These are phyloP conservation scores for Hofmannophila pseudospretella DNA, from an alignment of 2,888 invertebrate genomes.

Conservation along the genomic window DNA sequence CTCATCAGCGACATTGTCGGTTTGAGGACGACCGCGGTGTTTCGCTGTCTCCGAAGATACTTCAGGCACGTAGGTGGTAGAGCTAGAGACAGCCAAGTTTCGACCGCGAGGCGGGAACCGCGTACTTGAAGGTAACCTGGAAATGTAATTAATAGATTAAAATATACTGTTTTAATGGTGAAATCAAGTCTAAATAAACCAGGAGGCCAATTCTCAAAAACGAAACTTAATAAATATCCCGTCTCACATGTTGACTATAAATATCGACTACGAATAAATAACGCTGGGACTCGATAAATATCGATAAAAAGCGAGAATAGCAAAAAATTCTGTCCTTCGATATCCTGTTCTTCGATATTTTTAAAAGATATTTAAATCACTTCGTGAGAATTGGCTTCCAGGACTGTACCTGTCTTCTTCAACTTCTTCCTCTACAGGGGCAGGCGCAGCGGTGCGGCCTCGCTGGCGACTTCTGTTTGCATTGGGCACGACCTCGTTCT, in stretches of 20 bases:
- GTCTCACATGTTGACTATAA: too few relatives aligned
- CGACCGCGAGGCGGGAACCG: conserved; percentile 87
- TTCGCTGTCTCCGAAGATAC: conserved; percentile 61
- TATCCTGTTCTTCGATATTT: too few relatives aligned
- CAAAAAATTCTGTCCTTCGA: too few relatives aligned
- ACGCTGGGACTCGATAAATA: too few relatives aligned
- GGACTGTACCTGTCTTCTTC: conserved; percentile 74
- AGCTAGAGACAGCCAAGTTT: conserved; percentile 56
- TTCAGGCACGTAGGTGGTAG: conserved; percentile 70
- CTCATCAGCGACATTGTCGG: conserved; percentile 68
- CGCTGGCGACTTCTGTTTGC: conserved; percentile 64
- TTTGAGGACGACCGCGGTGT: conserved; percentile 58
- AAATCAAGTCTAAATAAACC: too few relatives aligned
- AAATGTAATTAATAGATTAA: conserved; percentile 21
- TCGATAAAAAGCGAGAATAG: too few relatives aligned
- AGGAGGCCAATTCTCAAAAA: too few relatives aligned
- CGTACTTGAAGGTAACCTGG: conserved; percentile 87
- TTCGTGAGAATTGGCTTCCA: too few relatives aligned
- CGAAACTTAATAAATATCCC: too few relatives aligned
- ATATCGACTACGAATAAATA: too few relatives aligned
- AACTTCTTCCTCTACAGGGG: conserved; percentile 72
- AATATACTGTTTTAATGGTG: conserved; percentile 22
- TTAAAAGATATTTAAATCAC: too few relatives aligned
- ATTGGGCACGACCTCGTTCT: conserved; percentile 81
- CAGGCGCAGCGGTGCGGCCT: conserved; percentile 64